Conservation (phyloP, 2,888 invertebrate species). For the Luperina nickerlii region DNA sequence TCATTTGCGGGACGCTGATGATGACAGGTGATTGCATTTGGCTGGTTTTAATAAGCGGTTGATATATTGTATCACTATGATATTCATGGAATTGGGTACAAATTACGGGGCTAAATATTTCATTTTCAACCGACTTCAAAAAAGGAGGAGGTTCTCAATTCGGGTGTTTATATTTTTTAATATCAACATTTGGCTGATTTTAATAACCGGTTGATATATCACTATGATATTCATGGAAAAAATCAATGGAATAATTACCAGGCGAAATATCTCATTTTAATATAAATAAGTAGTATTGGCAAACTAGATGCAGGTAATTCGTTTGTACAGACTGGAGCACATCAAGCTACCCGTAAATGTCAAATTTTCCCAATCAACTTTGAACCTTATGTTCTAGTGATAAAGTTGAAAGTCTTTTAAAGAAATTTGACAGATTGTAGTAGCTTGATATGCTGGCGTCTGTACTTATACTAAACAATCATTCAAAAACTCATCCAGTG, state of each 20-base stretch:
- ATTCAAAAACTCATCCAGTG: background rate
- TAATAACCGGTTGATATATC: constrained; percentile 25
- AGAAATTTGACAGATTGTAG: too few relatives aligned
- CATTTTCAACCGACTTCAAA: background rate
- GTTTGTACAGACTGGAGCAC: background rate
- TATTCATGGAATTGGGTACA: background rate
- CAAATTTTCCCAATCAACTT: too few relatives aligned
- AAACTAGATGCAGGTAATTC: background rate
- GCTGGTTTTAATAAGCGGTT: constrained; percentile 38
- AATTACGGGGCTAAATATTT: background rate
- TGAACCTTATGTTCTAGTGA: too few relatives aligned
- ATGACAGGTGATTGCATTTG: constrained; percentile 75
- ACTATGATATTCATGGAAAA: background rate
- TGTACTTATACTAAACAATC: background rate
- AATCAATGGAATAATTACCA: too few relatives aligned
- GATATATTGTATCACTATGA: constrained; percentile 18
- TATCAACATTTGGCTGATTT: constrained; percentile 44
- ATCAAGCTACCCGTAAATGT: too few relatives aligned
- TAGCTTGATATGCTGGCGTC: too few relatives aligned
- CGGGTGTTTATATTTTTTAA: too few relatives aligned
- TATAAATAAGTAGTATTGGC: background rate
- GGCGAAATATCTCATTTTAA: background rate
- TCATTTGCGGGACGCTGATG: constrained; percentile 75
- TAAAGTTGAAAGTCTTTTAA: too few relatives aligned
- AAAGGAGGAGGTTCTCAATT: too few relatives aligned